Base-by-base conservation (phyloP, 53 echinoderm and acorn worm genomes). In the Holothuria scabra region DNA sequence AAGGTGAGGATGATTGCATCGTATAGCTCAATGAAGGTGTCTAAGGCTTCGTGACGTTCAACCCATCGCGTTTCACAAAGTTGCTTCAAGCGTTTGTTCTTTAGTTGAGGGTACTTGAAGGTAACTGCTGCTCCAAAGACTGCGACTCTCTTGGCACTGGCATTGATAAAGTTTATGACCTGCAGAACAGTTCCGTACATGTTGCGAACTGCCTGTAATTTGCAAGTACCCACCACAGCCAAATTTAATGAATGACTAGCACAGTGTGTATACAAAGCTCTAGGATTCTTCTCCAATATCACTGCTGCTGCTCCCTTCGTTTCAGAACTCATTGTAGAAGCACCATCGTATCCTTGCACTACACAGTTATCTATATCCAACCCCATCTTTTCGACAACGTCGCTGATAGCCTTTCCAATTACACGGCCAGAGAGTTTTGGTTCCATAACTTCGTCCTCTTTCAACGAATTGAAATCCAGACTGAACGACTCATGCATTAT, bases 331-430 rank as follows among this genome's bases (percentile, higher is more conserved):
- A 84, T 84, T 52, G 70, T 29, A 56, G 64, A 20, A 63, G 84
- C 84, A 34, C 84, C 84, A 84, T 84, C 84, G 33, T 84, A 66
- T 28, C 68, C 84, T 57, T 83, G 84, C 48, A 66, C 84, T 83
- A 66, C 66, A 34, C 46, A 32, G 60, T 85, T 85, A 23, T 70
- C 55, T 56, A 71, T 24, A 59, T 85, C 72, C 7, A 85, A 70
- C 52, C 71, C 65, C 60, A 85, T 70, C 76, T 60, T 64, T 57
- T 85, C 60, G 30, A 71, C 76, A 60, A 72, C 76, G 3, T 71
- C 65, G 76, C 85, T 56, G 55, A 32, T 62, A 21, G 62, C 62
- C 20, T 62, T 62, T 62, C 62, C 62, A 12, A 62, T 62, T 62
- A 62, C 62, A 62, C 62, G 62, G 13, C 62, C 62, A 18, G 62